Conservation (phyloP, 2,888 invertebrate genomes). For the Cremastinae sp. region DNA sequence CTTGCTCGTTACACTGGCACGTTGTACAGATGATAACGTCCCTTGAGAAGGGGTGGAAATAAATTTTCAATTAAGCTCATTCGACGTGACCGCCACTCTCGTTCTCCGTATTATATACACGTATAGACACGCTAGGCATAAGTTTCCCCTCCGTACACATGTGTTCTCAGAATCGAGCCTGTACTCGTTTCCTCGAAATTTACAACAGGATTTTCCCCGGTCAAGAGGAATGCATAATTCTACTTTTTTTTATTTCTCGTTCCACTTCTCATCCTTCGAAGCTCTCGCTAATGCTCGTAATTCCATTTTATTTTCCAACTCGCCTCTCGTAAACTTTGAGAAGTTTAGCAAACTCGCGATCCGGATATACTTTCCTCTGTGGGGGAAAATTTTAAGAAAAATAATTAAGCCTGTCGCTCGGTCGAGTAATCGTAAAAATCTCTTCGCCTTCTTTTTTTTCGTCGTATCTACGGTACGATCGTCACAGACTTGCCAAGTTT, state of each 20-base stretch:
- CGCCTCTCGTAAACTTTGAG: not conserved
- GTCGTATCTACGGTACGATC: conserved; percentile 18
- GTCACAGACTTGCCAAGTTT: conserved; percentile 26
- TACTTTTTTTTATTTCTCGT: not conserved
- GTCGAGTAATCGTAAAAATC: conserved; percentile 1
- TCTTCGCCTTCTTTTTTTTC: conserved; percentile 9
- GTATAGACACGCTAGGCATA: not conserved
- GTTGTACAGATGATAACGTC: conserved; percentile 48
- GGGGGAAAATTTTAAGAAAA: not conserved
- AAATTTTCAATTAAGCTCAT: conserved; percentile 59
- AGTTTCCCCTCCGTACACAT: not conserved
- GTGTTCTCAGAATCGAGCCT: conserved; percentile 19
- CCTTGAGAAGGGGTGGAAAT: conserved; percentile 46
- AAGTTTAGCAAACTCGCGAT: not conserved
- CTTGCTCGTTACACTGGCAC: conserved; percentile 41
- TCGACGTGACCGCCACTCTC: conserved; percentile 45
- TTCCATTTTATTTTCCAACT: too few species aligned
- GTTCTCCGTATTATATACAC: not conserved
- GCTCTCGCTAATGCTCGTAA: too few species aligned
- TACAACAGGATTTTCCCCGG: not conserved
- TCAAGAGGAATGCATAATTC: not conserved
- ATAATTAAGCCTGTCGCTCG: not conserved
- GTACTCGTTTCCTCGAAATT: conserved; percentile 2
- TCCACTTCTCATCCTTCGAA: not conserved
- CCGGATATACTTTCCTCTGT: not conserved